A percentile compares a stretch with the other conserved stretches of the same genome.
phyloP scores from a whole-genome alignment of 2,888 invertebrate species.

The Diarsia mendica region DNA sequence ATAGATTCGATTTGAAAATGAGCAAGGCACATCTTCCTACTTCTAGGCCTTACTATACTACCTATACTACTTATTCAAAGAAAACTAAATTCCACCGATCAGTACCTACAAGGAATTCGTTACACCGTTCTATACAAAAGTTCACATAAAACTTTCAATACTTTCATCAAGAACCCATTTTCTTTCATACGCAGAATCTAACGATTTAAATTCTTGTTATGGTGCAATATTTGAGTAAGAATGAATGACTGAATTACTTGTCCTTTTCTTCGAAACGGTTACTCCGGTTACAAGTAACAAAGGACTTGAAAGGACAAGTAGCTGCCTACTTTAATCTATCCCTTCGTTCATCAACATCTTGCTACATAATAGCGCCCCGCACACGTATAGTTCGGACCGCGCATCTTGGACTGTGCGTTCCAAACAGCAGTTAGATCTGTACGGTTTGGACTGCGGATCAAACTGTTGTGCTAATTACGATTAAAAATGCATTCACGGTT shows the following conservation, averaged over 20 bases:
- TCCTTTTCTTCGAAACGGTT: constrained; percentile 25
- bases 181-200: background rate
- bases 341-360: constrained; percentile 22
- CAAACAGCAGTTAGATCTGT: no score
- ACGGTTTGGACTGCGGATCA: no score
- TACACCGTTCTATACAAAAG: no score
- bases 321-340: background rate
- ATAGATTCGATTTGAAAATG: background rate
- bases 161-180: background rate
- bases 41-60: no score
- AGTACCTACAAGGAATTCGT: background rate
- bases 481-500: no score
- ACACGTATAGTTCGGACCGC: no score
- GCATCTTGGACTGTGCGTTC: no score
- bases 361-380: background rate
- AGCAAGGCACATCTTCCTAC: background rate
- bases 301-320: no score
- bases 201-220: background rate
- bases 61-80: background rate
- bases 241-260: constrained; percentile 6
- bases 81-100: background rate
- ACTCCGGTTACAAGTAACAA: no score
- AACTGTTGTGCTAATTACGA: no score
- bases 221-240: constrained; percentile 15
- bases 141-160: background rate